phyloP scores from a whole-genome alignment of 2,113 vertebrate species.

The Lynx canadensis region DNA sequence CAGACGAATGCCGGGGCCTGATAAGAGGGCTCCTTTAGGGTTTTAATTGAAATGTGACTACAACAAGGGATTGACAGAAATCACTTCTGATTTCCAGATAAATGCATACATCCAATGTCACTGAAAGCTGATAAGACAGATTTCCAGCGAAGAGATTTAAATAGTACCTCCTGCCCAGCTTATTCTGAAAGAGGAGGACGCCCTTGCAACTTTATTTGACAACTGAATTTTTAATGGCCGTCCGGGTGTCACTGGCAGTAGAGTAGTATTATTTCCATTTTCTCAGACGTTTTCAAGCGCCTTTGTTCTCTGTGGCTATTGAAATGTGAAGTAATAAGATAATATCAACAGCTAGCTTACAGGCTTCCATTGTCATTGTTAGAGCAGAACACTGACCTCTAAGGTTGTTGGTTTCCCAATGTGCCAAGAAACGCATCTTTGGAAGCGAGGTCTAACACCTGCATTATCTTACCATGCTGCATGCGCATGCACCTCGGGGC shows the following conservation, averaged over 20 bases:
- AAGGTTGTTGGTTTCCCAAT: not conserved
- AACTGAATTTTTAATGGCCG: slow-evolving; percentile 49
- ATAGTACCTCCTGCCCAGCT: not conserved
- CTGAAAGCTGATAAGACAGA: slow-evolving; percentile 45
- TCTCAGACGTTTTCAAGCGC: not conserved
- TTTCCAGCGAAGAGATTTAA: slow-evolving; percentile 38
- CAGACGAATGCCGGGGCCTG: not conserved
- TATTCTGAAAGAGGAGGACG: slow-evolving; percentile 22
- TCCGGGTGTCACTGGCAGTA: not conserved
- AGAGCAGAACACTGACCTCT: not conserved
- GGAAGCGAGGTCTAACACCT: not conserved
- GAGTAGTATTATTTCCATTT: slow-evolving; percentile 46
- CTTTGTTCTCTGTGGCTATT: slow-evolving; percentile 19
- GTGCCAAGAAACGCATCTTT: not conserved
- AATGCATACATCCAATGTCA: slow-evolving; percentile 45
- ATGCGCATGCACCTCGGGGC: fast-evolving
- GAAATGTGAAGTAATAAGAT: slow-evolving; percentile 56
- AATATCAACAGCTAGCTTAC: not conserved
- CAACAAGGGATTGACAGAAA: slow-evolving; percentile 41
- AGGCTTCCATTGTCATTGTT: slow-evolving; percentile 28
- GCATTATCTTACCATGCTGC: not conserved
- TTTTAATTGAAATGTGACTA: slow-evolving; percentile 69
- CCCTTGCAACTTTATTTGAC: not conserved
- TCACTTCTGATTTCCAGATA: slow-evolving; percentile 58
- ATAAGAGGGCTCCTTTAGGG: slow-evolving; percentile 39